A percentile compares a stretch with the other conserved stretches of the same genome.
Conservation (phyloP, 2,113 vertebrate genomes). For the Gobius niger region DNA sequence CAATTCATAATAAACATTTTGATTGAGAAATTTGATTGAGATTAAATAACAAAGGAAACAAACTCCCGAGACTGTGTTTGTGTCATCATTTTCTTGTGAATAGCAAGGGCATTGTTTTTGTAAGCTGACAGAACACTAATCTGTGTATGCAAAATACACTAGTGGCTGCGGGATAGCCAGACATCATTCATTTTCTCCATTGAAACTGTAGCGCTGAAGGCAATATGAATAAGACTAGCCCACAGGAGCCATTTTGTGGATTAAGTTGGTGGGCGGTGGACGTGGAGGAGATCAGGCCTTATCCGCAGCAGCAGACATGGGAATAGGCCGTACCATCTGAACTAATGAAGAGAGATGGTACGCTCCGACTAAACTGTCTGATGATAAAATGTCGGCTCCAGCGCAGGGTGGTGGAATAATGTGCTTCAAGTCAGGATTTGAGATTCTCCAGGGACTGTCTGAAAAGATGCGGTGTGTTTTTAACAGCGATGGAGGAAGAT, state of each 20-base stretch:
- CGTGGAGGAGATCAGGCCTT: neutral
- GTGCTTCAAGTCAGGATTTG: neutral
- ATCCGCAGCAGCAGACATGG: neutral
- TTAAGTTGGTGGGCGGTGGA: neutral
- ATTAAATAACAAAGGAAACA: too few relatives aligned
- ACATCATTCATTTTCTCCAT: neutral
- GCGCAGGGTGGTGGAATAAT: neutral
- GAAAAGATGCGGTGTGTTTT: neutral
- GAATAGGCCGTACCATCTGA: neutral
- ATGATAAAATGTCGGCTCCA: neutral
- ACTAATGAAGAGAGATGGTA: neutral
- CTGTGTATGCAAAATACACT: neutral
- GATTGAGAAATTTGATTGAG: too few relatives aligned
- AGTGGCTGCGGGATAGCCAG: neutral
- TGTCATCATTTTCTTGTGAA: too few relatives aligned
- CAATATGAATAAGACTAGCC: neutral
- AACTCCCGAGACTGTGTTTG: too few relatives aligned
- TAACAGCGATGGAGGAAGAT: neutral
- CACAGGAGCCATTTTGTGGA: constrained; percentile 1
- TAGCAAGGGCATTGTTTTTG: too few relatives aligned
- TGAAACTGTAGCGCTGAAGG: neutral
- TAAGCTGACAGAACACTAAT: too few relatives aligned
- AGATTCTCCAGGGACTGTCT: neutral
- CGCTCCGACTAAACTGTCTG: neutral
- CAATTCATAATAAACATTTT: too few relatives aligned